These are phyloP conservation scores for Pilophorus perplexus DNA, from an alignment of 2,888 invertebrate species.

Conservation along the genomic window DNA sequence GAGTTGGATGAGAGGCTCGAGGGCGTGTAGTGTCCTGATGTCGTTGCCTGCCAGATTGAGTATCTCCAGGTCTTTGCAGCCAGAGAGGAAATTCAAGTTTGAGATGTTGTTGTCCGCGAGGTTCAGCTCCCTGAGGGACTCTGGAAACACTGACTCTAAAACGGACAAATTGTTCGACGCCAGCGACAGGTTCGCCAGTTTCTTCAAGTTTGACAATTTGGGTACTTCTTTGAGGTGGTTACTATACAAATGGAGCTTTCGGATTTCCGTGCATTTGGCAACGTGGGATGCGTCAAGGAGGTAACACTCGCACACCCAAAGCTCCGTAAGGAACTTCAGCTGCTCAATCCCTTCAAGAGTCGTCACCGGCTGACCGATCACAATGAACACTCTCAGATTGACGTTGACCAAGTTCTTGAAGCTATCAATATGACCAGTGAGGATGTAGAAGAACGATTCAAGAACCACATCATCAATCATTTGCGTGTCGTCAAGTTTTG, in stretches of 20 bases:
- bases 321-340: constrained; percentile 25
- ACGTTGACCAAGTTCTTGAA: constrained; percentile 21
- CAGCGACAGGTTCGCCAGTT: constrained; percentile 24
- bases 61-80: constrained; percentile 16
- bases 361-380: constrained; percentile 32
- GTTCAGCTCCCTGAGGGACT: constrained; percentile 21
- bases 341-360: constrained; percentile 32
- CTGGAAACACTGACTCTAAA: background rate
- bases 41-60: constrained; percentile 28
- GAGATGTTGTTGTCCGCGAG: constrained; percentile 25
- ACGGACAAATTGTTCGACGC: constrained; percentile 9
- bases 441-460: constrained; percentile 29
- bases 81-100: background rate
- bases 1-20: constrained; percentile 17
- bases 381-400: constrained; percentile 22
- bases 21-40: constrained; percentile 3
- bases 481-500: no score
- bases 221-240: constrained; percentile 20
- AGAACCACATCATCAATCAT: constrained; percentile 18
- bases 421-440: constrained; percentile 23
- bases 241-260: constrained; percentile 29
- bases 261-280: constrained; percentile 14
- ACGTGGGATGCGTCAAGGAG: constrained; percentile 7
- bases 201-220: constrained; percentile 11
- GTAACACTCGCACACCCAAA: constrained; percentile 33